phyloP scores from a whole-genome alignment of 2,113 vertebrate genomes.

The Psephotus haematonotus region DNA sequence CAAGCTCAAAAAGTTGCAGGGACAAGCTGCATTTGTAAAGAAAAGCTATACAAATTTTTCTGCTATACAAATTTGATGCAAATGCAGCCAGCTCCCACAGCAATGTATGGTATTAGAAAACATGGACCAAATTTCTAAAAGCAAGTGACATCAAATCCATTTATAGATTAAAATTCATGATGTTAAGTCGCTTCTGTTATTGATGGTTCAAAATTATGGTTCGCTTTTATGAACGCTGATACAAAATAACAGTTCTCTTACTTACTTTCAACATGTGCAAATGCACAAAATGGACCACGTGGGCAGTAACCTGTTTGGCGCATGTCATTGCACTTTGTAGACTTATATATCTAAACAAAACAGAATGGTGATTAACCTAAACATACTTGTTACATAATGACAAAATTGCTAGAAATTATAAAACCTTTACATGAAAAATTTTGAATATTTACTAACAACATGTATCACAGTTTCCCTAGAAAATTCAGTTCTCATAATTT shows the following conservation, averaged over 20 bases:
- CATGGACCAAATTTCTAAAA: background rate
- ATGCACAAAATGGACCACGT: slow-evolving; percentile 91
- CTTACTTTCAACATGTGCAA: slow-evolving; percentile 92
- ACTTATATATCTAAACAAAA: slow-evolving; percentile 87
- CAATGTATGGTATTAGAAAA: background rate
- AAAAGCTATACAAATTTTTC: background rate
- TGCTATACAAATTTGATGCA: background rate
- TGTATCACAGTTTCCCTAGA: background rate
- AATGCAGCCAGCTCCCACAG: background rate
- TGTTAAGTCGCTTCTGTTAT: background rate
- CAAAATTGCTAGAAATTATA: background rate
- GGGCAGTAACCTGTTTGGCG: slow-evolving; percentile 91
- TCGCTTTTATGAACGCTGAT: background rate
- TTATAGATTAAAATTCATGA: background rate
- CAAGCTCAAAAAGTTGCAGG: background rate
- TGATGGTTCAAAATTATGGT: background rate
- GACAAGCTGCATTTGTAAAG: background rate
- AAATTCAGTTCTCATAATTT: background rate
- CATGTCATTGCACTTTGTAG: slow-evolving; percentile 94
- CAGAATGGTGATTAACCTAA: background rate
- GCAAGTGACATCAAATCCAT: background rate
- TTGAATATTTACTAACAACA: background rate
- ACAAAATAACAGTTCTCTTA: background rate
- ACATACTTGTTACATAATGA: background rate
- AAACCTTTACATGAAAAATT: background rate